Conservation (phyloP, 2,113 vertebrate species). For the Pavo muticus region DNA sequence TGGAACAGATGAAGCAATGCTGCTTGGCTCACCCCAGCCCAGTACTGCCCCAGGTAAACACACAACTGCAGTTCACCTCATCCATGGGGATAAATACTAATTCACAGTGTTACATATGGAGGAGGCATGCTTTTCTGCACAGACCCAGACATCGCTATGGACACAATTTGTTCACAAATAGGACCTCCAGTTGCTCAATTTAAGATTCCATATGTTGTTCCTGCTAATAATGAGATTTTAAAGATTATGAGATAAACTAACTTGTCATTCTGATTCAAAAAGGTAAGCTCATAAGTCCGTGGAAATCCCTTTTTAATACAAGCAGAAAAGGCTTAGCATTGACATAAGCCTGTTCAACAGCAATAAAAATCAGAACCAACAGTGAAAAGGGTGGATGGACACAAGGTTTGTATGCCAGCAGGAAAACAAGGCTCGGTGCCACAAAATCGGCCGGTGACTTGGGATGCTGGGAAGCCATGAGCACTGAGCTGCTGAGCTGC, state of each 20-base stretch:
- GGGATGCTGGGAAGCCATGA: background rate
- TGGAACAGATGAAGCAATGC: background rate
- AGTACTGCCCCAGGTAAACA: background rate
- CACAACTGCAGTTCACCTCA: background rate
- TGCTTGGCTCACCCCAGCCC: background rate
- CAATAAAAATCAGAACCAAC: constrained; percentile 14
- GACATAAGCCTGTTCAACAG: background rate
- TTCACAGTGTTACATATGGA: background rate
- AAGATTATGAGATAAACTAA: constrained; percentile 55
- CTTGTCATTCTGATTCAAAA: background rate
- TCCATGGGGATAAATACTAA: background rate
- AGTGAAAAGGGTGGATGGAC: background rate
- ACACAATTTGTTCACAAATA: constrained; percentile 15
- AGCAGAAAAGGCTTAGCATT: background rate
- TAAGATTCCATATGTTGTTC: constrained; percentile 32
- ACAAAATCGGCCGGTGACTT: background rate
- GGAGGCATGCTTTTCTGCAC: background rate
- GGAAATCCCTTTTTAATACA: constrained; percentile 41
- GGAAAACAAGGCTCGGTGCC: background rate
- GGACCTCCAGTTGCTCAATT: constrained; percentile 8
- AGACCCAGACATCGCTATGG: constrained; percentile 23
- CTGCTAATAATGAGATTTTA: constrained; percentile 56
- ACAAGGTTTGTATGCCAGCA: background rate
- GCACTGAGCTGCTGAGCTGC: background rate
- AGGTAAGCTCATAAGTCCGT: constrained; percentile 11